Evolutionary conservation across 1,140 invertebrate species (phyloP), one percentile per base, ranked within the genome.

Genomic region (Grapholita molesta): DNA sequence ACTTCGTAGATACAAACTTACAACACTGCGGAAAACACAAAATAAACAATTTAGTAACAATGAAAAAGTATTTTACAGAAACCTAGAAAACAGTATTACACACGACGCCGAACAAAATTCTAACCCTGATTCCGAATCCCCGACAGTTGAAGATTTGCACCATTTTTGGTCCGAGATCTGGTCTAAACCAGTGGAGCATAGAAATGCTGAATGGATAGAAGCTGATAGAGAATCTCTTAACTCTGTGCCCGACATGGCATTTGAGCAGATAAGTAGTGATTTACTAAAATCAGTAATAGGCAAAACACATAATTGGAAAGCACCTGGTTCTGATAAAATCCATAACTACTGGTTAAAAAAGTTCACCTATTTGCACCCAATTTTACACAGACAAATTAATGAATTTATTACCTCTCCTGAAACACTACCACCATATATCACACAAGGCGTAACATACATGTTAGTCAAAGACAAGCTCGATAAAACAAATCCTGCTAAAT

Each of bases 51-150:
- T 70, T 30, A 6, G 2, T 0, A 48, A 67, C 25, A 70, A 70
- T 23, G 70, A 71, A 53, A 71, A 71, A 38, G 1, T 18, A n/a
- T 71, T 71, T 64, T 71, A 71, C 30, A 64, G 70, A n/a, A 67
- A 67, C 8, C 24, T 66, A 18, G 0, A 8, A 25, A 3, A 33
- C 1, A n/a, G 8, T 25, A n/a, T n/a, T n/a, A n/a, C n/a, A n/a
- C 28, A 28, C 6, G 11, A 38, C n/a, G 1, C 11, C 6, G 15
- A 18, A n/a, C 35, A 23, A 12, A 24, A 52, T 7, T 6, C 23
- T 48, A 48, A 6, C 3, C 1, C 1, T 6, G 11, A 12, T n/a
- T 4, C 23, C n/a, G 3, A 24, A 1, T 12, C 24, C 25, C 65
- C 65, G 2, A 9, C 18, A 25, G 21, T 35, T 4, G 25, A 66